These are phyloP conservation scores for Argyresthia goedartella DNA, from an alignment of 2,888 invertebrate species.

Conservation along the genomic window DNA sequence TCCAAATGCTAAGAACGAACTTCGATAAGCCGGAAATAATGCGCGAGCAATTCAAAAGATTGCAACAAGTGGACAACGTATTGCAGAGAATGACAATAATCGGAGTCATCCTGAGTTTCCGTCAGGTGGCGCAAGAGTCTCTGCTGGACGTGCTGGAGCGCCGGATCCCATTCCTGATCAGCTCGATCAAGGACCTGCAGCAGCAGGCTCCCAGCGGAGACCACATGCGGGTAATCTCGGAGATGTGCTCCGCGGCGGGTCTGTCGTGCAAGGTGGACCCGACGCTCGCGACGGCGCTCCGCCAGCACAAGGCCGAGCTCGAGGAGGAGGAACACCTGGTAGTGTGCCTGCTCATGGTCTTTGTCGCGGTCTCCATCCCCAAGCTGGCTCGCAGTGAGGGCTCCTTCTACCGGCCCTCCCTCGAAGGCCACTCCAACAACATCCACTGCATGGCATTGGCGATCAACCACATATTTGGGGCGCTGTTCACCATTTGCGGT, in stretches of 20 bases:
- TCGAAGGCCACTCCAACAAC: slow-evolving; percentile 97
- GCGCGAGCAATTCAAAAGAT: slow-evolving; percentile 93
- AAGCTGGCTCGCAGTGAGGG: slow-evolving; percentile 92
- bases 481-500: slow-evolving; percentile 95
- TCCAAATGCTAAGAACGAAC: slow-evolving; percentile 91
- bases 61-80: slow-evolving; percentile 95
- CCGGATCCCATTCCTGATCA: slow-evolving; percentile 94
- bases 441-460: slow-evolving; percentile 98
- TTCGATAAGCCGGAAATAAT: slow-evolving; percentile 99
- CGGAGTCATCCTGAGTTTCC: slow-evolving; percentile 96
- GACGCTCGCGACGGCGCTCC: slow-evolving; percentile 89
- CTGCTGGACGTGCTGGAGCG: slow-evolving; percentile 93
- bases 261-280: slow-evolving; percentile 95
- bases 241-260: slow-evolving; percentile 98
- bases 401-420: slow-evolving; percentile 88
- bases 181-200: slow-evolving; percentile 94
- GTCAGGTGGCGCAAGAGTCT: slow-evolving; percentile 94
- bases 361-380: slow-evolving; percentile 97
- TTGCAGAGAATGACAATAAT: slow-evolving; percentile 97
- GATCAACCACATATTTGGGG: slow-evolving; percentile 95
- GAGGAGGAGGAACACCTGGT: slow-evolving; percentile 94
- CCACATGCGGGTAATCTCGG: slow-evolving; percentile 91
- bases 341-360: slow-evolving; percentile 97
- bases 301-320: slow-evolving; percentile 88
- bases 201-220: slow-evolving; percentile 93